phyloP scores from a whole-genome alignment of 2,113 vertebrate species.

The Burhinus bistriatus region DNA sequence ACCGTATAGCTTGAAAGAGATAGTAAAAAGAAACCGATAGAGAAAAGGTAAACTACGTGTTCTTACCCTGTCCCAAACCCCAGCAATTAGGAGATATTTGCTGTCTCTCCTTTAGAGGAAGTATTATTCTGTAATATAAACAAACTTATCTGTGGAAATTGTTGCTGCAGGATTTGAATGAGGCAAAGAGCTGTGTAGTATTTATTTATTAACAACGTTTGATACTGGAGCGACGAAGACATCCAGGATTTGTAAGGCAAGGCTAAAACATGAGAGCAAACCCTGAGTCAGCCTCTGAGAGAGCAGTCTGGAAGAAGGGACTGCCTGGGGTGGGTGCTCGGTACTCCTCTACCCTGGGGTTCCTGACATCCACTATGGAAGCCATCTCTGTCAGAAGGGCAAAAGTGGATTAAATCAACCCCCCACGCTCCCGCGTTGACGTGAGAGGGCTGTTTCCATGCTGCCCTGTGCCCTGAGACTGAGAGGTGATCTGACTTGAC shows the following conservation, averaged over 20 bases:
- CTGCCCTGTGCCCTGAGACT: neutral
- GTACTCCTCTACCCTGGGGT: neutral
- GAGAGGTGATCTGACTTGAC: neutral
- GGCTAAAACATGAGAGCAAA: neutral
- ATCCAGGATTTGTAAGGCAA: neutral
- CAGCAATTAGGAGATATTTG: neutral
- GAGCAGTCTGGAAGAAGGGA: neutral
- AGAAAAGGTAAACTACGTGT: neutral
- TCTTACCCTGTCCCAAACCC: neutral
- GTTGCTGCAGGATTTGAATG: neutral
- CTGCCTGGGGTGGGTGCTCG: neutral
- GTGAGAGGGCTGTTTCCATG: neutral
- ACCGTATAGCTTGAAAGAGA: neutral
- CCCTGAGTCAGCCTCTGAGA: neutral
- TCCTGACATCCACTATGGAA: neutral
- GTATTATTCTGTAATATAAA: neutral
- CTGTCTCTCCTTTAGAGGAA: neutral
- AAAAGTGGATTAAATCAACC: neutral
- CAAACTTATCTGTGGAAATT: neutral
- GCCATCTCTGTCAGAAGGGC: neutral
- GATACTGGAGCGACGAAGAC: neutral
- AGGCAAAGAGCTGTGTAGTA: neutral
- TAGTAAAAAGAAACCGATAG: neutral
- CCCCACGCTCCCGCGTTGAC: rapidly evolving
- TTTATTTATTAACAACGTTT: neutral